phyloP scores from a whole-genome alignment of 2,797 vertebrate genomes.

The Takifugu rubripes region DNA sequence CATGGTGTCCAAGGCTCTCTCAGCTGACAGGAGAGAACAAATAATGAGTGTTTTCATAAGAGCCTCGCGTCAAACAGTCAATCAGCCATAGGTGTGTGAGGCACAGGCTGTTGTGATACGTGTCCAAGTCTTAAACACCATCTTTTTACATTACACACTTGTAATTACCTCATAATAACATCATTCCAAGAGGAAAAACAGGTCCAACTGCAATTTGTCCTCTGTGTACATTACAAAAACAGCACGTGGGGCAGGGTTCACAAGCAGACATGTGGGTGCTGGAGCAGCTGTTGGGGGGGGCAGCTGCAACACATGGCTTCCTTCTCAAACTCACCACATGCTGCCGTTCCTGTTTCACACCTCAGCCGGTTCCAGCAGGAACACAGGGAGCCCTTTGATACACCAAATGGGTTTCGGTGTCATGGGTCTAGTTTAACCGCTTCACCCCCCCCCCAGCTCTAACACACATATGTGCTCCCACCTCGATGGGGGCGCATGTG shows the following conservation, averaged over 20 bases:
- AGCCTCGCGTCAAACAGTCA: background rate
- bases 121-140: too few relatives aligned
- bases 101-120: too few relatives aligned
- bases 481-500: conserved; percentile 45
- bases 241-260: conserved; percentile 16
- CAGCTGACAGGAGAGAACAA: conserved; percentile 74
- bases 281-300: conserved; percentile 40
- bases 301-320: conserved; percentile 64
- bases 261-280: conserved; percentile 53
- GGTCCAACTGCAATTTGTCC: too few relatives aligned
- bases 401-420: background rate
- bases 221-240: background rate
- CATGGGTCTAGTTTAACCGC: too few relatives aligned
- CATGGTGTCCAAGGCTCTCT: conserved; percentile 98
- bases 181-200: too few relatives aligned
- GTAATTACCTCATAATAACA: too few relatives aligned
- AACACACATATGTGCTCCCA: conserved; percentile 32
- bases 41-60: conserved; percentile 25
- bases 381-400: conserved; percentile 11
- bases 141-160: too few relatives aligned
- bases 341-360: conserved; percentile 29
- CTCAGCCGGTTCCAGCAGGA: conserved; percentile 10
- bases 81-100: background rate
- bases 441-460: background rate
- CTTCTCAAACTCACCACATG: conserved; percentile 45